Base-by-base conservation (phyloP, 2,888 invertebrate genomes). In the Herminia tarsipennalis region DNA sequence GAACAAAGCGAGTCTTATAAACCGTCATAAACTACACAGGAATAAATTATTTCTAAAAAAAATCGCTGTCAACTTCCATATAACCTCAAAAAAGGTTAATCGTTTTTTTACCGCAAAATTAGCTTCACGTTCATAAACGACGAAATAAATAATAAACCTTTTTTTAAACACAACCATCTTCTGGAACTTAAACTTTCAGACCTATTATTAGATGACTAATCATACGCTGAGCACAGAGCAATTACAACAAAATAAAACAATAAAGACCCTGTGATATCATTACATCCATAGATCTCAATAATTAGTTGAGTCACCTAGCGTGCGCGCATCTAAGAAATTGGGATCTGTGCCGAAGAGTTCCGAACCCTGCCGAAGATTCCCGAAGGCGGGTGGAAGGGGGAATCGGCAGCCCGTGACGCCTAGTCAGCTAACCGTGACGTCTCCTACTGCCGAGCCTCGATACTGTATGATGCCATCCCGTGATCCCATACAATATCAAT, bases 401-500 rank as follows among this genome's bases (percentile, higher is more conserved):
- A 74, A 80, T 74, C 82, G 76, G 49, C 76, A 76, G 78, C 68
- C 81, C 88, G 79, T 87, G 84, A 87, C 85, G 81, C 56, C 56
- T 61, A 56, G 43, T 48, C 78, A 81, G 73, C 86, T 73, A 72
- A 78, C 73, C 81, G 76, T 80, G 72, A 76, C 78, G 71, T 80
- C 76, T 80, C 73, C 79, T 78, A 73, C 70, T 70, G 72, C 64
- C 70, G 67, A 73, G 66, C 56, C 68, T 70, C 75, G 61, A 76
- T 74, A 69, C 66, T 64, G 60, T 65, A 70, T 73, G 67, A 72
- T 70, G 70, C 68, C 69, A 72, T 75, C 77, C 75, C 72, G 62
- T 76, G 71, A 79, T 76, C 76, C 74, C 61, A 57, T 56, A 55
- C 47, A 66, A 66, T 57, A 69, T 70, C 70, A 62, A 66, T 71